Evolutionary conservation across 2,888 invertebrate genomes (phyloP).

Genomic region (Apamea anceps): DNA sequence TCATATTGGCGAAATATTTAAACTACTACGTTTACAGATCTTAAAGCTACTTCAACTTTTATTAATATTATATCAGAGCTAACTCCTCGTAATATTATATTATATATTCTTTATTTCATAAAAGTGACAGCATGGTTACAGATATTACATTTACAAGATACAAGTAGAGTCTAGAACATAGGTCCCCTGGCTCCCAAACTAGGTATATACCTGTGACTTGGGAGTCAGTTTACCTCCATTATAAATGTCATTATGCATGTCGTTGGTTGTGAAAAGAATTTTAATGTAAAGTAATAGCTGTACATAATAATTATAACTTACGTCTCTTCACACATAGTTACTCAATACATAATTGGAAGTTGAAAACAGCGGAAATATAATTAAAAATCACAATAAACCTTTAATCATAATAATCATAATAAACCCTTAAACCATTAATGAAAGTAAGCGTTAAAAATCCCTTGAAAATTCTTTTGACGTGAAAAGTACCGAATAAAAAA

Average conservation of each 20-base stretch:
- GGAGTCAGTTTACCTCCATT: too few relatives aligned
- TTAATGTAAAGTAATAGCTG: too few relatives aligned
- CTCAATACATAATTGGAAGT: background rate
- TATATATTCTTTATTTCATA: too few relatives aligned
- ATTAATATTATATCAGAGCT: background rate
- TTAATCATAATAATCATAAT: too few relatives aligned
- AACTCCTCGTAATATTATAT: background rate
- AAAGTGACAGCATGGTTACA: too few relatives aligned
- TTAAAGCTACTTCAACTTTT: background rate
- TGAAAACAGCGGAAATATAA: background rate
- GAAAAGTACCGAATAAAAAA: constrained; percentile 18
- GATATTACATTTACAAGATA: too few relatives aligned
- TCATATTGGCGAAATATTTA: background rate
- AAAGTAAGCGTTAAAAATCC: background rate
- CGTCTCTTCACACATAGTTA: background rate
- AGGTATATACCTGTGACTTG: too few relatives aligned
- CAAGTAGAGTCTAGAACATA: too few relatives aligned
- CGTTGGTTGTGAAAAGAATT: too few relatives aligned
- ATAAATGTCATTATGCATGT: too few relatives aligned
- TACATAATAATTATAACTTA: background rate
- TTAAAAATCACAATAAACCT: constrained; percentile 6
- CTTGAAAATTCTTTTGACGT: constrained; percentile 21
- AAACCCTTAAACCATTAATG: constrained; percentile 13
- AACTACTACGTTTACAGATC: background rate
- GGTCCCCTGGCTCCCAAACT: too few relatives aligned